A percentile compares a stretch with the other conserved stretches of the same genome.
phyloP scores from a whole-genome alignment of 2,888 invertebrate species.

The Dynastes hyllus region DNA sequence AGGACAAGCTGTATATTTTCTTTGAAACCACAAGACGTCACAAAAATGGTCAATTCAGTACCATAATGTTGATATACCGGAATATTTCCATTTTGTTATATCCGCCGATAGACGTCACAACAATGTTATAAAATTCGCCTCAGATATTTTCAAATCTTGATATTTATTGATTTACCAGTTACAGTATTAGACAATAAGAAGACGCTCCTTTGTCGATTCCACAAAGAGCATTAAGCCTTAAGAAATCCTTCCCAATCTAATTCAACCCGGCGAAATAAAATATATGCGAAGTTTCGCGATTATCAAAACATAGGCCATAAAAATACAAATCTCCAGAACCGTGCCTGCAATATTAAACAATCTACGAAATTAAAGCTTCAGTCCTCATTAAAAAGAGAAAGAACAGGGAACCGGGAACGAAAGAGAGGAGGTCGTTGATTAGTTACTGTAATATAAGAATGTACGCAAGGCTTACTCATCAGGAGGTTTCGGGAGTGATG shows the following conservation, averaged over 20 bases:
- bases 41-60: too few relatives aligned
- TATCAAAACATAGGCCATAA: conserved; percentile 57
- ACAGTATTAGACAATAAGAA: conserved; percentile 7
- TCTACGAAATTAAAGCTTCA: conserved; percentile 64
- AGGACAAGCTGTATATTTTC: too few relatives aligned
- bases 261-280: conserved; percentile 32
- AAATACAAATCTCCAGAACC: conserved; percentile 57
- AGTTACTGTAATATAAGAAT: conserved; percentile 68
- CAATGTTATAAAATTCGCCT: too few relatives aligned
- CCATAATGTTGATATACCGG: too few relatives aligned
- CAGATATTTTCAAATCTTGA: too few relatives aligned
- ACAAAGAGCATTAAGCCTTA: conserved; percentile 22
- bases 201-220: background rate
- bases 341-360: conserved; percentile 65
- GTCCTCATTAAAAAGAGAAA: conserved; percentile 68
- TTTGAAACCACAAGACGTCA: too few relatives aligned
- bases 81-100: too few relatives aligned
- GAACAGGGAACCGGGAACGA: conserved; percentile 56
- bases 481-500: conserved; percentile 55
- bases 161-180: background rate
- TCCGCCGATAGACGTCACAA: too few relatives aligned
- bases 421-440: conserved; percentile 66
- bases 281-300: conserved; percentile 49
- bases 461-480: conserved; percentile 67
- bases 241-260: conserved; percentile 31